These are phyloP conservation scores for Narcine bancroftii DNA, from an alignment of 2,113 vertebrate genomes.

Conservation along the genomic window DNA sequence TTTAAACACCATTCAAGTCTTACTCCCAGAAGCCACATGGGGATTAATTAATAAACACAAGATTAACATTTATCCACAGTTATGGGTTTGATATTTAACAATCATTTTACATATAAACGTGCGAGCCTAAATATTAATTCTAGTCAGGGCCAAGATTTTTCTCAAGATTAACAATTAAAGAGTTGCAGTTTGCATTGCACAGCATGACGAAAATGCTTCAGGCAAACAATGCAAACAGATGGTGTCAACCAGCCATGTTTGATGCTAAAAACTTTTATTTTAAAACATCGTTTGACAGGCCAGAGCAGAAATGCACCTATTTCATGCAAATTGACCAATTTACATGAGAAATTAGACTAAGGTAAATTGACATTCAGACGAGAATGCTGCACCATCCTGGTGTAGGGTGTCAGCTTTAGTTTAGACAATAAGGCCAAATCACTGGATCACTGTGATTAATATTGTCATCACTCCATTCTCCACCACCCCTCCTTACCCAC, in stretches of 20 bases:
- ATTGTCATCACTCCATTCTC: background rate
- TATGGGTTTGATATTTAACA: background rate
- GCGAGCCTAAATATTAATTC: background rate
- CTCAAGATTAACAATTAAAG: constrained; percentile 59
- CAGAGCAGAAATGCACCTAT: constrained; percentile 58
- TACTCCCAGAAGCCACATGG: background rate
- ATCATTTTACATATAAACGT: background rate
- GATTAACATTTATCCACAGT: background rate
- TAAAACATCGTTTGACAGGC: constrained; percentile 66
- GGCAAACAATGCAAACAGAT: constrained; percentile 59
- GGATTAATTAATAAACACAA: background rate
- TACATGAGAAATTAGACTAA: constrained; percentile 58
- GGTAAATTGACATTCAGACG: background rate
- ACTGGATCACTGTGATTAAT: background rate
- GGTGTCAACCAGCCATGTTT: constrained; percentile 60
- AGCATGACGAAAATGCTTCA: constrained; percentile 54
- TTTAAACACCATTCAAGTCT: background rate
- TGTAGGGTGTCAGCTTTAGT: constrained; percentile 49
- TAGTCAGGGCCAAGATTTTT: background rate
- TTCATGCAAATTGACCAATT: constrained; percentile 59
- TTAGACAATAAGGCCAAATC: constrained; percentile 40
- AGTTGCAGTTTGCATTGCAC: constrained; percentile 60
- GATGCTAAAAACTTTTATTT: constrained; percentile 56
- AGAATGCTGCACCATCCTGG: constrained; percentile 50
- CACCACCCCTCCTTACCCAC: background rate